A percentile compares a stretch with the other conserved stretches of the same genome.
Evolutionary conservation across 2,888 invertebrate species (phyloP).

Genomic region (Cerastis leucographa): DNA sequence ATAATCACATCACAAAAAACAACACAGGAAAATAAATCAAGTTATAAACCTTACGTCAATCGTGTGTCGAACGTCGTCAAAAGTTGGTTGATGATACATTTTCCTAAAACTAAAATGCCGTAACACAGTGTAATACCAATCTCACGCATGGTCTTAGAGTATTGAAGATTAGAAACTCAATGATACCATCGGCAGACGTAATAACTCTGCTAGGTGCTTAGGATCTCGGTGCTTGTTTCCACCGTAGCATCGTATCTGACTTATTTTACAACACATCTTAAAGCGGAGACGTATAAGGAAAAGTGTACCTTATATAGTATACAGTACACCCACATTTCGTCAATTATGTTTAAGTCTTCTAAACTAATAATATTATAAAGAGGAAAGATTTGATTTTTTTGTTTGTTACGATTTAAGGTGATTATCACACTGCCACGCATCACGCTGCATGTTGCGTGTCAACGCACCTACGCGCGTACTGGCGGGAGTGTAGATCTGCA

Average conservation of each 20-base stretch:
- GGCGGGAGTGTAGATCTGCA: too few species aligned
- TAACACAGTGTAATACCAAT: constrained; percentile 36
- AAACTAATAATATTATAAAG: too few species aligned
- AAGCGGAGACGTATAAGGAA: background rate
- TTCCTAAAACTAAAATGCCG: constrained; percentile 38
- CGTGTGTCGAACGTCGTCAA: background rate
- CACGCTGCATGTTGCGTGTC: too few species aligned
- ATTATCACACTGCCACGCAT: too few species aligned
- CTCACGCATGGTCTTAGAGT: constrained; percentile 47
- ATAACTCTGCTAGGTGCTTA: background rate
- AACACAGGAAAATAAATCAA: background rate
- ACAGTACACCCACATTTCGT: background rate
- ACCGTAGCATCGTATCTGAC: constrained; percentile 1
- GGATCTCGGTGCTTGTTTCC: constrained; percentile 38
- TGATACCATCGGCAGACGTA: constrained; percentile 21
- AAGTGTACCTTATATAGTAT: background rate
- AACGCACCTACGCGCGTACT: too few species aligned
- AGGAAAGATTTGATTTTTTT: too few species aligned
- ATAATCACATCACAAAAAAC: background rate
- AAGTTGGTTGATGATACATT: constrained; percentile 23
- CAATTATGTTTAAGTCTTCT: background rate
- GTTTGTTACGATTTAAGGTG: too few species aligned
- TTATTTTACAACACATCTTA: background rate
- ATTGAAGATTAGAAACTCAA: constrained; percentile 50
- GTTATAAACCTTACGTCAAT: constrained; percentile 35